Percentiles rank a stretch among this genome's conserved stretches.
Evolutionary conservation across 2,888 invertebrate species (phyloP).

Genomic region (Hirtodrosophila alboralis): DNA sequence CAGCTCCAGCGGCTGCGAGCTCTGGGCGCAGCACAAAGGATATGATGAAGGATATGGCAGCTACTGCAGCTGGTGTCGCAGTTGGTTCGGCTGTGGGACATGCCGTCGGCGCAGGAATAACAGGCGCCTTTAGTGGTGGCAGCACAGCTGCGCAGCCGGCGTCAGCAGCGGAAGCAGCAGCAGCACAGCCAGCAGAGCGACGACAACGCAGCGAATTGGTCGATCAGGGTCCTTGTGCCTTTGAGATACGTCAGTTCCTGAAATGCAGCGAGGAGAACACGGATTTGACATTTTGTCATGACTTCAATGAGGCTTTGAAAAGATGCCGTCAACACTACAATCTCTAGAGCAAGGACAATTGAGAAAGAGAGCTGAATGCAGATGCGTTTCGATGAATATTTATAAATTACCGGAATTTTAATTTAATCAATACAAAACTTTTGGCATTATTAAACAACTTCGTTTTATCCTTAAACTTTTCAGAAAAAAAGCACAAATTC

Average conservation of each 20-base stretch:
- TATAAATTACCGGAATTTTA: not conserved
- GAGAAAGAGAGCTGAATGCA: not conserved
- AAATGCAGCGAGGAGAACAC: slow-evolving; percentile 66
- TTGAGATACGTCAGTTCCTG: slow-evolving; percentile 62
- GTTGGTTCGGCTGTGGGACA: slow-evolving; percentile 70
- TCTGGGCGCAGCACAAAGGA: slow-evolving; percentile 52
- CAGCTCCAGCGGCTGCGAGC: slow-evolving; percentile 9
- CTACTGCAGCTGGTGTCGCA: slow-evolving; percentile 69
- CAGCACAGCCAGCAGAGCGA: slow-evolving; percentile 9
- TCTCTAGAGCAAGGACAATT: slow-evolving; percentile 19
- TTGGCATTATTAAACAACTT: not conserved
- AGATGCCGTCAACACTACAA: slow-evolving; percentile 63
- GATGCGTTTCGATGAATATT: not conserved
- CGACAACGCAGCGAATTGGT: slow-evolving; percentile 42
- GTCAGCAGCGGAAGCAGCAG: too few species aligned
- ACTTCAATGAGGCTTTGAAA: slow-evolving; percentile 64
- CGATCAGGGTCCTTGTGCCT: slow-evolving; percentile 62
- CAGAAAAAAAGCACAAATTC: too few species aligned
- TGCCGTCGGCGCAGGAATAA: slow-evolving; percentile 67
- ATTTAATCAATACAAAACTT: not conserved
- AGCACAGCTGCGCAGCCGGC: not conserved
- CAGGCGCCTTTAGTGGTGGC: slow-evolving; percentile 55
- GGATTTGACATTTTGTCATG: slow-evolving; percentile 54
- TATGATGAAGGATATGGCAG: slow-evolving; percentile 67
- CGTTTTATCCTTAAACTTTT: too few species aligned